A percentile compares a stretch with the other conserved stretches of the same genome.
These are phyloP conservation scores for Paraescarpia echinospica DNA, from an alignment of 1,140 invertebrate species.

Conservation along the genomic window DNA sequence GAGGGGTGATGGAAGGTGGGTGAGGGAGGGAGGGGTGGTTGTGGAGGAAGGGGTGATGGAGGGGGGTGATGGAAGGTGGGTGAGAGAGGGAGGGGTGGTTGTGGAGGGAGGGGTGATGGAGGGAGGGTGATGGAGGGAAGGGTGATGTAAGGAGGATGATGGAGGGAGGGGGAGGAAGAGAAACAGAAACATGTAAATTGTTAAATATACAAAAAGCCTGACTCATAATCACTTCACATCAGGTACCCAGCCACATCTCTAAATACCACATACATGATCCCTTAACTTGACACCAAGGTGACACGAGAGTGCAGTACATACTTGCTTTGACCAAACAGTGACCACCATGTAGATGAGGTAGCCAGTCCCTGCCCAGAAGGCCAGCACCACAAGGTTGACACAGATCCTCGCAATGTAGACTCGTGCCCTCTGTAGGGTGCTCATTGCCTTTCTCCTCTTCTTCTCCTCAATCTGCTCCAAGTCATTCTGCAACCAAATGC, in stretches of 20 bases:
- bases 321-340: background rate
- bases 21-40: too few species aligned
- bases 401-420: conserved; percentile 5
- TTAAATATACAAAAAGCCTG: background rate
- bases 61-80: too few species aligned
- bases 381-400: background rate
- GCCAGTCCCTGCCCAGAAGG: background rate
- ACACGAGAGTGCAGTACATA: background rate
- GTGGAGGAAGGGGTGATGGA: too few species aligned
- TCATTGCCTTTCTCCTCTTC: background rate
- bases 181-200: too few species aligned
- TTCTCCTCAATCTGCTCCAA: background rate
- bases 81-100: too few species aligned
- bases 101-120: too few species aligned
- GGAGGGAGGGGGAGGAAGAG: too few species aligned
- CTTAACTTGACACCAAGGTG: background rate
- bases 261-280: background rate
- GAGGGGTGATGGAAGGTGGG: too few species aligned
- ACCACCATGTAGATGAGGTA: conserved; percentile 18
- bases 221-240: too few species aligned
- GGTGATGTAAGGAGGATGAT: too few species aligned
- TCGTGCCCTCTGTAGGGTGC: background rate
- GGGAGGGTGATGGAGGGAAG: too few species aligned
- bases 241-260: background rate
- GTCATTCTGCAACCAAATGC: background rate